Evolutionary conservation across 2,113 vertebrate genomes (phyloP).

Genomic region (Paralichthys olivaceus): DNA sequence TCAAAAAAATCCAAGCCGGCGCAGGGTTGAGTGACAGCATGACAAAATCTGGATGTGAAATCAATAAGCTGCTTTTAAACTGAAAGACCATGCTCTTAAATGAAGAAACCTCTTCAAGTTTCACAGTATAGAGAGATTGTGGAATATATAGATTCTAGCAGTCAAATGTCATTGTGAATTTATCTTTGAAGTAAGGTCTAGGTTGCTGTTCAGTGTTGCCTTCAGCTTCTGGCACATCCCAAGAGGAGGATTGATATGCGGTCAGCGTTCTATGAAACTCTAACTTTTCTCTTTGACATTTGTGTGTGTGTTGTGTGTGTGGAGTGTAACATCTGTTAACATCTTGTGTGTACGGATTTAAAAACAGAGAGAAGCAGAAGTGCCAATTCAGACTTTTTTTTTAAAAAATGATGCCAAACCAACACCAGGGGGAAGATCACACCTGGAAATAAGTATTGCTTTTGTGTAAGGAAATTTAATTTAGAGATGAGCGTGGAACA

Average conservation of each 20-base stretch:
- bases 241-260: slow-evolving; percentile 29
- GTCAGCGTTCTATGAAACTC: slow-evolving; percentile 41
- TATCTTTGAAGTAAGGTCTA: slow-evolving; percentile 20
- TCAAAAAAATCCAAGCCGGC: not conserved
- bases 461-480: slow-evolving; percentile 23
- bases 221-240: slow-evolving; percentile 32
- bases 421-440: slow-evolving; percentile 35
- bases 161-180: slow-evolving; percentile 30
- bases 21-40: not conserved
- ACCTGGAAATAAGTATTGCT: slow-evolving; percentile 29
- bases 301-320: slow-evolving; percentile 23
- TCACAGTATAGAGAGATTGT: slow-evolving; percentile 8
- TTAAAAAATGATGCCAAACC: slow-evolving; percentile 70
- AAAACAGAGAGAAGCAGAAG: slow-evolving; percentile 50
- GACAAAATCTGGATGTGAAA: no score
- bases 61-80: not conserved
- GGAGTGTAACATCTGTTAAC: not conserved
- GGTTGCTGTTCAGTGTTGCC: slow-evolving; percentile 52
- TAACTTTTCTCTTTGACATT: slow-evolving; percentile 41
- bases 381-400: slow-evolving; percentile 68
- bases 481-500: not conserved
- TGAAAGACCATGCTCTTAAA: not conserved
- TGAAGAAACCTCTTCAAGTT: not conserved
- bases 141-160: slow-evolving; percentile 1
- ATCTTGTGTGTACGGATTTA: slow-evolving; percentile 24